Conservation (phyloP, 2,888 invertebrate species). For the Lasioglossum calceatum region DNA sequence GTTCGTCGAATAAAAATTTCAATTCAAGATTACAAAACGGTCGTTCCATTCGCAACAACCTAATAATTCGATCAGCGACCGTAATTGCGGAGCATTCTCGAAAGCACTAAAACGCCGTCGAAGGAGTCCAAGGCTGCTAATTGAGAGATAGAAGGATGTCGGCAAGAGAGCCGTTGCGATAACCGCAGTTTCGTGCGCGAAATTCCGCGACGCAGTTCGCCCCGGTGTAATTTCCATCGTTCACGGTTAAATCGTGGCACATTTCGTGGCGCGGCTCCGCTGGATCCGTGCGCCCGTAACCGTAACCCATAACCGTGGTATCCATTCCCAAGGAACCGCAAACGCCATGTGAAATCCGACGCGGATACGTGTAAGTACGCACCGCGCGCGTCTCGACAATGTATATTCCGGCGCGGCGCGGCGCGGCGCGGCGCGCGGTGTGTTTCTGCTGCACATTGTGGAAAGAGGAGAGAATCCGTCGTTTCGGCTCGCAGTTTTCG, state of each 20-base stretch:
- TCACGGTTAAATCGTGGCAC: conserved; percentile 55
- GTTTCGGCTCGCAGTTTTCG: not conserved
- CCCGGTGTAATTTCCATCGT: conserved; percentile 52
- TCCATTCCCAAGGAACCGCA: conserved; percentile 81
- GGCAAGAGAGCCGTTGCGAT: conserved; percentile 22
- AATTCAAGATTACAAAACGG: not conserved
- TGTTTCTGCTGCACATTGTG: conserved; percentile 26
- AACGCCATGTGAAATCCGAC: conserved; percentile 80
- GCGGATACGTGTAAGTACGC: conserved; percentile 69
- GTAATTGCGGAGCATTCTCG: not conserved
- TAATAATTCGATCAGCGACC: not conserved
- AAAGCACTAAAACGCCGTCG: not conserved
- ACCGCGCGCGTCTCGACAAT: conserved; percentile 41
- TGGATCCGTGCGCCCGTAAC: conserved; percentile 65
- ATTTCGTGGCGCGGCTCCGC: conserved; percentile 61
- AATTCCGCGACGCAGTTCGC: conserved; percentile 24
- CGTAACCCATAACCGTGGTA: conserved; percentile 78
- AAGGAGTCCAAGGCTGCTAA: not conserved
- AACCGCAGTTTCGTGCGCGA: conserved; percentile 48
- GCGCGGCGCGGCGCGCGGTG: not conserved
- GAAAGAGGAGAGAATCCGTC: conserved; percentile 54
- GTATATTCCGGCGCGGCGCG: conserved; percentile 38
- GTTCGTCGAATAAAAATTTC: too few relatives aligned
- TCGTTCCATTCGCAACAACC: not conserved
- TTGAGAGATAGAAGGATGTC: conserved; percentile 47